Percentiles rank a stretch among this genome's conserved stretches.
phyloP scores from a whole-genome alignment of 2,888 invertebrate genomes.

The Nebria brevicollis region DNA sequence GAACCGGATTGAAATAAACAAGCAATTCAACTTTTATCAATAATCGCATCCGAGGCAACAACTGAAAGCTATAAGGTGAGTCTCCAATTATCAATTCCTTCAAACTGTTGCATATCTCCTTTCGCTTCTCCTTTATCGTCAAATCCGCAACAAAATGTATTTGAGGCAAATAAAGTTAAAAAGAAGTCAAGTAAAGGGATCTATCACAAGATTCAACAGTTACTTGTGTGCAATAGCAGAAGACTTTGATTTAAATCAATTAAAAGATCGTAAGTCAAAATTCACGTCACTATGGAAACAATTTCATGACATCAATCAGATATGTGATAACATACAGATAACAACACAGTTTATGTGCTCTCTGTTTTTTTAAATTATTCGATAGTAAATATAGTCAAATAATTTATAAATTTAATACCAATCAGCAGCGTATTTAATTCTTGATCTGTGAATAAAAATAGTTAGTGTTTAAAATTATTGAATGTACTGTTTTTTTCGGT shows the following conservation, averaged over 20 bases:
- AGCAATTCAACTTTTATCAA: neutral
- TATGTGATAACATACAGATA: too few species aligned
- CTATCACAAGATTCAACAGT: conserved; percentile 1
- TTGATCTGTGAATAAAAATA: too few species aligned
- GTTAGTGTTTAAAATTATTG: too few species aligned
- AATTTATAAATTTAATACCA: too few species aligned
- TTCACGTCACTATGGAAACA: neutral
- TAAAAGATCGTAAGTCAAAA: conserved; percentile 4
- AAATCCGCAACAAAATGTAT: neutral
- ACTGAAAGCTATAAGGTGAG: neutral
- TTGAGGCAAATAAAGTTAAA: too few species aligned
- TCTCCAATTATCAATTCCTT: too few species aligned
- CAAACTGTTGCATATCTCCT: neutral
- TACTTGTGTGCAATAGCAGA: neutral
- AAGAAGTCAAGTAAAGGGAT: conserved; percentile 8
- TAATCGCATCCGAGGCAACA: neutral
- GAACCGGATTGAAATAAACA: too few species aligned
- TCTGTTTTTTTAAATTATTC: too few species aligned
- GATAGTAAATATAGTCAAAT: too few species aligned
- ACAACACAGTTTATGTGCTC: too few species aligned
- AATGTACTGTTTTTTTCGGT: too few species aligned
- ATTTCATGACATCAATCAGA: conserved; percentile 12
- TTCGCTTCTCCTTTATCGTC: neutral
- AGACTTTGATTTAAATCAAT: neutral
- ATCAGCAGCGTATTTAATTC: too few species aligned